These are phyloP conservation scores for Meteorus colon DNA, from an alignment of 2,888 invertebrate genomes.

Conservation along the genomic window DNA sequence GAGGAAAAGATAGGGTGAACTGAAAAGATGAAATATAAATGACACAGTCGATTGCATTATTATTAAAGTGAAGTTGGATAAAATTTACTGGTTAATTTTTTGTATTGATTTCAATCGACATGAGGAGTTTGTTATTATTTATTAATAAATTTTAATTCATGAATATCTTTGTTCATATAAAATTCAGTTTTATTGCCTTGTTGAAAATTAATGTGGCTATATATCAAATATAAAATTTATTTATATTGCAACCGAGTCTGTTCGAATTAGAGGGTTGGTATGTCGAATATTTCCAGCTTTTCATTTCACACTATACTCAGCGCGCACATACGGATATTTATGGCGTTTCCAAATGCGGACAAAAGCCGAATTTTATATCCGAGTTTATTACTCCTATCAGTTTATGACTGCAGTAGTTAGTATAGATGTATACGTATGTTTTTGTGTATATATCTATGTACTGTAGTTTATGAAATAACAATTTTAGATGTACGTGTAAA, in stretches of 20 bases:
- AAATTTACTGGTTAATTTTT: no score
- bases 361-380: constrained; percentile 20
- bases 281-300: constrained; percentile 20
- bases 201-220: no score
- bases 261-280: no score
- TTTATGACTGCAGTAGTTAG: not conserved
- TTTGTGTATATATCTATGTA: no score
- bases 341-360: constrained; percentile 12
- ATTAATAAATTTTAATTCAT: no score
- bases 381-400: constrained; percentile 10
- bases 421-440: not conserved
- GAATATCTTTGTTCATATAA: no score
- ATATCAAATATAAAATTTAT: no score
- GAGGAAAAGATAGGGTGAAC: not conserved
- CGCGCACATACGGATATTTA: constrained; percentile 11
- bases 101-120: no score
- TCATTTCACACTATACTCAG: constrained; percentile 5
- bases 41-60: not conserved
- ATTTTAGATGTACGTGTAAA: not conserved
- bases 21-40: not conserved
- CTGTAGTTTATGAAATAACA: not conserved
- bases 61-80: no score
- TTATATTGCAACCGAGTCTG: no score
- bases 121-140: no score
- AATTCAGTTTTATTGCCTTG: no score